Evolutionary conservation across 2,113 vertebrate genomes (phyloP).

Genomic region (Chinchilla lanigera): DNA sequence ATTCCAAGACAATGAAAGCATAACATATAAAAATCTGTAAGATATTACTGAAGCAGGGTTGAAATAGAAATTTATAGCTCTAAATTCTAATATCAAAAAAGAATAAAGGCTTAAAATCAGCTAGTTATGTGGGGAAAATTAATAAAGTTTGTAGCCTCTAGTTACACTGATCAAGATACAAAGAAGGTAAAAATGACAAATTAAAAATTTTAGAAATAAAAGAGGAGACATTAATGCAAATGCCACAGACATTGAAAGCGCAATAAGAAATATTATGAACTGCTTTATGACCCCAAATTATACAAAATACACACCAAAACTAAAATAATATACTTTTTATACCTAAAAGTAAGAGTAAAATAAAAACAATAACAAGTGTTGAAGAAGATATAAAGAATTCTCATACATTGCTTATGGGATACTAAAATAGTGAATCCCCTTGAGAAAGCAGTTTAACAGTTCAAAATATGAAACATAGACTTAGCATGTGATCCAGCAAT

Average conservation of each 20-base stretch:
- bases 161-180: background rate
- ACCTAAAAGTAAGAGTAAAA: background rate
- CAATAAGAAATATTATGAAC: background rate
- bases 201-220: background rate
- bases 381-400: background rate
- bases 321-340: background rate
- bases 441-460: background rate
- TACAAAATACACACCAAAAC: background rate
- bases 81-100: background rate
- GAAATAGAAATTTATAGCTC: background rate
- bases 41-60: background rate
- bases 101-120: background rate
- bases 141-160: background rate
- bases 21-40: background rate
- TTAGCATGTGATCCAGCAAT: background rate
- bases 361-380: background rate
- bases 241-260: background rate
- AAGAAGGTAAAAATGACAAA: background rate
- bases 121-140: background rate
- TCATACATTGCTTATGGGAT: background rate
- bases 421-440: background rate
- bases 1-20: background rate
- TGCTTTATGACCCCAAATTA: background rate
- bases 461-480: background rate
- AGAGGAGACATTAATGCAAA: background rate